These are phyloP conservation scores for Lordiphosa mommai DNA, from an alignment of 1,140 invertebrate genomes.

Conservation along the genomic window DNA sequence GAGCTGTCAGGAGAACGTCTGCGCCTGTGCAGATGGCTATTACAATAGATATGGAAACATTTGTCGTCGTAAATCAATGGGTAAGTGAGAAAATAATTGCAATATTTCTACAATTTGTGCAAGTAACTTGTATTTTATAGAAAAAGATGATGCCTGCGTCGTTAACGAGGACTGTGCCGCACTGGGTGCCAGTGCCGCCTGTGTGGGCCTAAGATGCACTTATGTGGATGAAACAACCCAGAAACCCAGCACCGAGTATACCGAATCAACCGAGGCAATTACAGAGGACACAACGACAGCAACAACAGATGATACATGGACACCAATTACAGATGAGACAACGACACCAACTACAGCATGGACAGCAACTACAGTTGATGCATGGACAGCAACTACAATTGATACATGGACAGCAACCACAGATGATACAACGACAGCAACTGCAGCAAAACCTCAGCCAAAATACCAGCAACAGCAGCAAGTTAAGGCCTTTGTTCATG, in stretches of 20 bases:
- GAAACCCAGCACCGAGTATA: slow-evolving; percentile 8
- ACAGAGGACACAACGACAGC: slow-evolving; percentile 14
- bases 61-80: slow-evolving; percentile 79
- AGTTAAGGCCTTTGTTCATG: slow-evolving; percentile 51
- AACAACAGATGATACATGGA: slow-evolving; percentile 23
- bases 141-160: slow-evolving; percentile 76
- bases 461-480: slow-evolving; percentile 12
- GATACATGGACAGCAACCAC: slow-evolving; percentile 11
- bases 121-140: slow-evolving; percentile 14
- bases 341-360: slow-evolving; percentile 1
- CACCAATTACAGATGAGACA: slow-evolving; percentile 15
- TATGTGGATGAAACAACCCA: slow-evolving; percentile 44
- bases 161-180: slow-evolving; percentile 73
- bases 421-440: slow-evolving; percentile 3
- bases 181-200: slow-evolving; percentile 56
- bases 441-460: slow-evolving; percentile 7
- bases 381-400: slow-evolving; percentile 10
- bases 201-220: slow-evolving; percentile 52
- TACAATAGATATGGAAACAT: slow-evolving; percentile 79
- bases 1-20: slow-evolving; percentile 66
- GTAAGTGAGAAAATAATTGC: slow-evolving; percentile 22
- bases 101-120: too few species aligned
- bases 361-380: slow-evolving; percentile 8
- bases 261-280: slow-evolving; percentile 26
- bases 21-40: slow-evolving; percentile 78